Evolutionary conservation across 2,888 invertebrate species (phyloP).

Genomic region (Ditylenchus weischeri): DNA sequence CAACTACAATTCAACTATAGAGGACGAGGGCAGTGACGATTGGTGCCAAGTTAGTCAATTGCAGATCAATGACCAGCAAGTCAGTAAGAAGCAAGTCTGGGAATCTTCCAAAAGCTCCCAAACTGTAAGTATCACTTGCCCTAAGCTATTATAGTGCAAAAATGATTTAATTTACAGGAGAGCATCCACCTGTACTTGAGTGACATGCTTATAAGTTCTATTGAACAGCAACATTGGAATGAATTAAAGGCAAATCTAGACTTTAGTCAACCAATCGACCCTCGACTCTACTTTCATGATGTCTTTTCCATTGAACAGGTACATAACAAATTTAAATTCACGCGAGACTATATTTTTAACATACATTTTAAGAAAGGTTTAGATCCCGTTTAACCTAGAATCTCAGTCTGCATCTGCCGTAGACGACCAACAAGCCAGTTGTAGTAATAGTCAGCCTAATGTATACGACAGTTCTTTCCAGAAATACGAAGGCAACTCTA

Average conservation of each 20-base stretch:
- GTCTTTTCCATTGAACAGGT: not conserved
- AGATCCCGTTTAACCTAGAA: too few species aligned
- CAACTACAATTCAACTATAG: conserved; percentile 16
- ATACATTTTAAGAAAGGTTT: too few species aligned
- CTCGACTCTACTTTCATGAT: not conserved
- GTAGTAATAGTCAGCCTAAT: not conserved
- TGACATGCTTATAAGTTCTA: conserved; percentile 30
- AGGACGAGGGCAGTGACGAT: not conserved
- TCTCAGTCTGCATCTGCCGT: not conserved
- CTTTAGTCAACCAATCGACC: conserved; percentile 21
- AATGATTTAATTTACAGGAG: conserved; percentile 29
- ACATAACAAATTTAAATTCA: not conserved
- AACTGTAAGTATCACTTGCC: conserved; percentile 21
- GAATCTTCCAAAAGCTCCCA: conserved; percentile 26
- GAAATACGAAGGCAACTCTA: conserved; percentile 8
- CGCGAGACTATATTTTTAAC: not conserved
- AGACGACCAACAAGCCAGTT: not conserved
- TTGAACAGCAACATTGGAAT: conserved; percentile 32
- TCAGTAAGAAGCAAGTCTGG: conserved; percentile 15
- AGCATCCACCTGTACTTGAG: conserved; percentile 35
- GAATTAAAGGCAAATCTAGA: conserved; percentile 28
- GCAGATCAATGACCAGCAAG: not conserved
- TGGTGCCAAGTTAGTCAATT: conserved; percentile 20
- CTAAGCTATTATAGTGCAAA: conserved; percentile 1
- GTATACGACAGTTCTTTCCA: not conserved